Conservation (phyloP, 1,140 invertebrate genomes). For the Ctenoplectra terminalis region DNA sequence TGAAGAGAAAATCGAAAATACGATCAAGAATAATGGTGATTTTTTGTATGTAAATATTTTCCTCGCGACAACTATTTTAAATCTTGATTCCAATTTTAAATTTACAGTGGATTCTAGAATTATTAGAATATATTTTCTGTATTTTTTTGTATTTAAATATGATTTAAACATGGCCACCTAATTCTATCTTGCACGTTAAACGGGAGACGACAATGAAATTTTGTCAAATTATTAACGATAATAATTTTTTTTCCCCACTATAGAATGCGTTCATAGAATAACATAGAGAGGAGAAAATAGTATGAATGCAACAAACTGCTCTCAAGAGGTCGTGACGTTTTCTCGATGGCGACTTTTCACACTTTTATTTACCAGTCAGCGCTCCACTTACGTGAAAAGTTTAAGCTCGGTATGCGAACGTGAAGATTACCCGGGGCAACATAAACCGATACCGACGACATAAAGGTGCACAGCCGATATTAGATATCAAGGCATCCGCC, state of each 20-base stretch:
- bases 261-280: background rate
- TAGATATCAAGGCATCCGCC: conserved; percentile 72
- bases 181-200: too few species aligned
- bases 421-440: conserved; percentile 66
- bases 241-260: too few species aligned
- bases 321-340: conserved; percentile 41
- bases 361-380: conserved; percentile 53
- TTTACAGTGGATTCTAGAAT: too few species aligned
- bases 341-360: conserved; percentile 27
- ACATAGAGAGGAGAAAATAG: background rate
- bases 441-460: conserved; percentile 66
- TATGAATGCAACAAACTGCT: conserved; percentile 16
- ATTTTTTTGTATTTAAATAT: too few species aligned
- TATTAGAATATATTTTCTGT: too few species aligned
- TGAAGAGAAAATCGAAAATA: too few species aligned
- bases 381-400: conserved; percentile 71
- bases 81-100: too few species aligned
- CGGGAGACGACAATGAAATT: background rate
- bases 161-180: too few species aligned
- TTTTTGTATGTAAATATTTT: too few species aligned
- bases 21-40: too few species aligned
- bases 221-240: background rate
- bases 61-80: too few species aligned
- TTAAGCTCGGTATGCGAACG: conserved; percentile 55
- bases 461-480: conserved; percentile 69